phyloP scores from a whole-genome alignment of 2,113 vertebrate species.

The Centropus unirufus region DNA sequence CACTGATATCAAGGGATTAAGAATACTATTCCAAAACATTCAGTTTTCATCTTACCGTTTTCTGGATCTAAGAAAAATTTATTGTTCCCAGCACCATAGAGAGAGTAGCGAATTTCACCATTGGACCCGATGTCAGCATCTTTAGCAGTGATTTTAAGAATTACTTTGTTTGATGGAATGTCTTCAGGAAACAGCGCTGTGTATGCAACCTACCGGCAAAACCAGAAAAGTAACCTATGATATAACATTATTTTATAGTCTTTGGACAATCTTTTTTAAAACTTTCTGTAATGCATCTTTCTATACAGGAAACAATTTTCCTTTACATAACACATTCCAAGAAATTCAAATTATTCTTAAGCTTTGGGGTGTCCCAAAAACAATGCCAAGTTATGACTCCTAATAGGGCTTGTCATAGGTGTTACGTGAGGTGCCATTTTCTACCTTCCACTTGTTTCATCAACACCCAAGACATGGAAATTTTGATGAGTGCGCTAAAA shows the following conservation, averaged over 20 bases:
- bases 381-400: background rate
- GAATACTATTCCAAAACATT: background rate
- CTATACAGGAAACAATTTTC: background rate
- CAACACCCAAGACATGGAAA: background rate
- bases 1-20: background rate
- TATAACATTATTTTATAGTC: background rate
- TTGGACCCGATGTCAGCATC: conserved; percentile 90
- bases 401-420: background rate
- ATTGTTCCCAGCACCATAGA: conserved; percentile 86
- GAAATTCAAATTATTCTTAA: background rate
- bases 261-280: background rate
- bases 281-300: background rate
- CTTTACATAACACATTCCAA: background rate
- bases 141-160: conserved; percentile 86
- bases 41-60: conserved; percentile 81
- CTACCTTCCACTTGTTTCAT: background rate
- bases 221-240: background rate
- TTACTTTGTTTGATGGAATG: conserved; percentile 83
- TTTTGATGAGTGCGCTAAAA: background rate
- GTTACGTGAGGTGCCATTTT: background rate
- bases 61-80: conserved; percentile 92
- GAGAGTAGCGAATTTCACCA: conserved; percentile 87
- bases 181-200: conserved; percentile 87
- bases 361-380: background rate
- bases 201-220: conserved; percentile 82